A percentile compares a stretch with the other conserved stretches of the same genome.
Evolutionary conservation across 2,888 invertebrate genomes (phyloP).

Genomic region (Epiblema foenella): DNA sequence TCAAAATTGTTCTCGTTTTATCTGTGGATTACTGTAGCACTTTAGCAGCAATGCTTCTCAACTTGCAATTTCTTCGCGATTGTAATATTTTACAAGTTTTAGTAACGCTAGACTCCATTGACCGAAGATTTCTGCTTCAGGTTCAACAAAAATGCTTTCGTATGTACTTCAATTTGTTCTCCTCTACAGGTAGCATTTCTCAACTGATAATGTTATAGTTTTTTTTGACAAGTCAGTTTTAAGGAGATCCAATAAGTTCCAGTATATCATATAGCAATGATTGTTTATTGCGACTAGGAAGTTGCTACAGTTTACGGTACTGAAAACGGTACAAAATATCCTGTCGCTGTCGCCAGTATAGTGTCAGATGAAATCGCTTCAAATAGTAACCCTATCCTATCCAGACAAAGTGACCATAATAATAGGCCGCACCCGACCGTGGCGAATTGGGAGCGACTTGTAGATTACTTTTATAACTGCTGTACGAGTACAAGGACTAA

Average conservation of each 20-base stretch:
- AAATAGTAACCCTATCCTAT: constrained; percentile 36
- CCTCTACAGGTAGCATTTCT: no score
- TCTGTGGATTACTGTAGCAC: background rate
- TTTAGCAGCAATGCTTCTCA: background rate
- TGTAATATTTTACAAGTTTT: background rate
- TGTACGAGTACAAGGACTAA: background rate
- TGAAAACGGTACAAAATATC: background rate
- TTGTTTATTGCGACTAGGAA: background rate
- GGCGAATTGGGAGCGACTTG: constrained; percentile 18
- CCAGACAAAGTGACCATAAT: constrained; percentile 32
- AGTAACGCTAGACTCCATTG: no score
- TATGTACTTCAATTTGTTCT: no score
- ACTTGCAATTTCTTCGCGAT: no score
- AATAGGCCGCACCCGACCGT: constrained; percentile 39
- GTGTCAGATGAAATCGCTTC: constrained; percentile 20
- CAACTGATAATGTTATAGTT: no score
- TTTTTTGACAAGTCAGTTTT: no score
- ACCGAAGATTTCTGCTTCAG: no score
- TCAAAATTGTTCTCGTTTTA: background rate
- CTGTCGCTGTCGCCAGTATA: background rate
- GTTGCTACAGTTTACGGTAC: no score
- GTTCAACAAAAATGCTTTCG: no score
- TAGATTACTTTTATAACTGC: constrained; percentile 14
- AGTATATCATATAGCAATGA: background rate
- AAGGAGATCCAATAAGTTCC: no score